Base-by-base conservation (phyloP, 2,888 invertebrate species). In the Andrena dorsata region DNA sequence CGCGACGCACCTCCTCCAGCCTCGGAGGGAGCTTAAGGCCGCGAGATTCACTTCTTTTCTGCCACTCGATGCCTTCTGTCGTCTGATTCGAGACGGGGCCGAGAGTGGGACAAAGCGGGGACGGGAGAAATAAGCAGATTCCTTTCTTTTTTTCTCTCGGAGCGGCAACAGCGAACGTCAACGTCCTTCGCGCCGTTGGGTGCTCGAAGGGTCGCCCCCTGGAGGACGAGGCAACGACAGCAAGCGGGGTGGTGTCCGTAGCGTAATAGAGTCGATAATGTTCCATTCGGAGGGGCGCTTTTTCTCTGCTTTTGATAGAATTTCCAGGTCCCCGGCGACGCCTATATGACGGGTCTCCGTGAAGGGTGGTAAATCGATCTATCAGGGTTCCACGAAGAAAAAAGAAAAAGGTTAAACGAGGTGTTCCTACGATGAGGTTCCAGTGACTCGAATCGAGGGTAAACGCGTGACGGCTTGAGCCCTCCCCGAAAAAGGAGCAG, bases 241-340 rank as follows among this genome's bases (percentile, higher is more conserved):
- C 16, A 47, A 64, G 28, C 61, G 47, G 71, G 32, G 41, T 41
- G 20, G 49, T 49, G 58, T 53, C 23, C 28, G 16, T 20, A 47
- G 20, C 53, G 63, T 81, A 81, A 81, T 81, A 79, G 64, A 69
- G 79, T 58, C 79, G 80, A 79, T 81, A 81, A 81, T 78, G 64
- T 79, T 64, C 63, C 72, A 53, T 56, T 66, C 32, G 41, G n/a
- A 26, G 20, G n/a, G 30, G 4, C n/a, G 56, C 30, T 7, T 69
- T 35, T 30, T 41, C 32, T n/a, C 8, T 6, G 10, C 23, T 2
- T 26, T n/a, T 63, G 77, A 72, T 65, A 30, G 53, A 53, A 63
- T 63, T 68, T 32, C 16, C 63, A 7, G 23, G 7, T 77, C 71
- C 79, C 70, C 23, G 1, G 47, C 20, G 65, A 41, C 30, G 10